Evolutionary conservation across 2,888 invertebrate genomes (phyloP).

Genomic region (Nudaria mundana): DNA sequence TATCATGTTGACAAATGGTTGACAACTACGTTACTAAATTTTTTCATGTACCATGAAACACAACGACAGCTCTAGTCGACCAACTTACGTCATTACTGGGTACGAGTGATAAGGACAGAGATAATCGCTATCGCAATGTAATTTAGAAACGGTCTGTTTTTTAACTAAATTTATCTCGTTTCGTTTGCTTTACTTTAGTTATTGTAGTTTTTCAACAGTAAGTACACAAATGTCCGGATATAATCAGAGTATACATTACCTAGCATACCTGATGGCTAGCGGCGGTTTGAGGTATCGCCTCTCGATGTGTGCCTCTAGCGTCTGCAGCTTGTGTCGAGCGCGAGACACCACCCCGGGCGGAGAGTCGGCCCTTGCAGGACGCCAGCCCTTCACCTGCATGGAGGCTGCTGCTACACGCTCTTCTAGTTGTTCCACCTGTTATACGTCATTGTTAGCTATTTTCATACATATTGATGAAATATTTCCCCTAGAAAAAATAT

Average conservation of each 20-base stretch:
- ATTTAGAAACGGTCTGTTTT: too few relatives aligned
- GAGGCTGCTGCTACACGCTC: conserved; percentile 94
- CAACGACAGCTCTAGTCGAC: too few relatives aligned
- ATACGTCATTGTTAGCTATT: not conserved
- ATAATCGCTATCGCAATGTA: too few relatives aligned
- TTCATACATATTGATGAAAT: too few relatives aligned
- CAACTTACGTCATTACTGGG: too few relatives aligned
- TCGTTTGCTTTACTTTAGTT: too few relatives aligned
- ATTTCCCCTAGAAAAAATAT: too few relatives aligned
- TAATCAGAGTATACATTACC: conserved; percentile 46
- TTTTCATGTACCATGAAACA: too few relatives aligned
- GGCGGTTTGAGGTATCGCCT: conserved; percentile 96
- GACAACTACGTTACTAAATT: too few relatives aligned
- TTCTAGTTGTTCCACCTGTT: conserved; percentile 90
- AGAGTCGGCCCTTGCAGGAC: conserved; percentile 61
- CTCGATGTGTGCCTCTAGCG: conserved; percentile 95
- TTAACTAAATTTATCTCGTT: too few relatives aligned
- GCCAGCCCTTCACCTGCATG: conserved; percentile 96
- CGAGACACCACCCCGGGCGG: conserved; percentile 79
- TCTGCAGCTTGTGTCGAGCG: conserved; percentile 87
- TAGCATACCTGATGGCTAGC: conserved; percentile 83
- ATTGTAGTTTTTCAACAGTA: conserved; percentile 5
- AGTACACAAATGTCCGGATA: not conserved
- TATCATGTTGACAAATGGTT: too few relatives aligned
- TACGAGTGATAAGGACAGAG: too few relatives aligned